A percentile compares a stretch with the other conserved stretches of the same genome.
phyloP scores from a whole-genome alignment of 2,888 invertebrate genomes.

The Caenorhabditis sp. region DNA sequence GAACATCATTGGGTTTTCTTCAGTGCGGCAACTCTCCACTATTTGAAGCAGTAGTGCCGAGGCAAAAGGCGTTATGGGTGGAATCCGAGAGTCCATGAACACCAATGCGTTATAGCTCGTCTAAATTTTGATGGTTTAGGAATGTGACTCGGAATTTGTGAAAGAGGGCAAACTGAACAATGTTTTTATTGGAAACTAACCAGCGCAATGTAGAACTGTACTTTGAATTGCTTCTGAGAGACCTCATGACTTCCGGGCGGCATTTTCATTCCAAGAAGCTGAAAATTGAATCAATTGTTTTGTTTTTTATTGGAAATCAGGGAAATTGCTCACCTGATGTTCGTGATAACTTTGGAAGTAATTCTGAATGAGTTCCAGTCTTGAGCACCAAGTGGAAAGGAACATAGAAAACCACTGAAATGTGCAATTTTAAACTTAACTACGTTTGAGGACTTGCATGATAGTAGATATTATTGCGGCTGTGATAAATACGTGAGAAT shows the following conservation, averaged over 20 bases:
- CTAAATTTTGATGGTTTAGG: slow-evolving; percentile 1
- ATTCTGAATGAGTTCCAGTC: background rate
- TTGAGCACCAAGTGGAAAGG: slow-evolving; percentile 5
- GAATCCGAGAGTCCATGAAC: background rate
- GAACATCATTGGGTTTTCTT: slow-evolving; percentile 14
- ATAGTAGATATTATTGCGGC: slow-evolving; percentile 24
- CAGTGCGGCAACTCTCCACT: background rate
- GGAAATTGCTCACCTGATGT: background rate
- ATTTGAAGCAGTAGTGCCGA: slow-evolving; percentile 10
- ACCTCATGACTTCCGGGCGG: slow-evolving; percentile 50
- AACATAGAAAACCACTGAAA: background rate
- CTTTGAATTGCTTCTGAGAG: slow-evolving; percentile 11
- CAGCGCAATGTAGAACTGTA: slow-evolving; percentile 6
- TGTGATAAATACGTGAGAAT: background rate
- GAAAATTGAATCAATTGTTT: background rate
- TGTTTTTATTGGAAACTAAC: background rate
- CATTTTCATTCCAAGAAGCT: slow-evolving; percentile 37
- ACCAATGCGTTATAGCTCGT: background rate
- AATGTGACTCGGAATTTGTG: background rate
- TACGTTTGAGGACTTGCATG: slow-evolving; percentile 23
- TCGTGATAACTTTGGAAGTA: slow-evolving; percentile 1
- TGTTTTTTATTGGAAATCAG: background rate
- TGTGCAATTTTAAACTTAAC: background rate
- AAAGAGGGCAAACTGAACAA: no score
- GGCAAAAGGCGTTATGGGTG: background rate